phyloP scores from a whole-genome alignment of 2,797 vertebrate species.

The Macrochelys suwanniensis region DNA sequence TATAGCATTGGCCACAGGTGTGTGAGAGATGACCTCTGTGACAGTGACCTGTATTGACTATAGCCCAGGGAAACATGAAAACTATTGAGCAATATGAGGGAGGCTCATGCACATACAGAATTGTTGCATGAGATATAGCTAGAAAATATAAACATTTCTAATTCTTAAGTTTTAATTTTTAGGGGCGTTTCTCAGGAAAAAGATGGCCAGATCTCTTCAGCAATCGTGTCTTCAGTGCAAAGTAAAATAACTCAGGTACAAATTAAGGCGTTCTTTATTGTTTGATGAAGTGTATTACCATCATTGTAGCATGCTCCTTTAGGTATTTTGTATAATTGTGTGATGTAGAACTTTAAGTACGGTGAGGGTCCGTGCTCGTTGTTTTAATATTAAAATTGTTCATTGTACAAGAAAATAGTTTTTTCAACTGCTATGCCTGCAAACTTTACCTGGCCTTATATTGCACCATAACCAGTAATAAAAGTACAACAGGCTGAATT shows the following conservation, averaged over 20 bases:
- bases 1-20: background rate
- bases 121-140: background rate
- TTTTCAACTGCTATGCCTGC: background rate
- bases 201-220: constrained; percentile 93
- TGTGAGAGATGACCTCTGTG: background rate
- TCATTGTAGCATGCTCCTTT: background rate
- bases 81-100: background rate
- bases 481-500: background rate
- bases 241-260: constrained; percentile 99
- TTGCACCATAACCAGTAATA: background rate
- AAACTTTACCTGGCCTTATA: background rate
- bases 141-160: background rate
- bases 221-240: constrained; percentile 96
- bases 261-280: background rate
- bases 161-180: constrained; percentile 4
- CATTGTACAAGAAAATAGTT: background rate
- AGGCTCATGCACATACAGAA: background rate
- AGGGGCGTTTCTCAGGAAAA: constrained; percentile 96
- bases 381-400: background rate
- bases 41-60: background rate
- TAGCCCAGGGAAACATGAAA: background rate
- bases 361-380: background rate
- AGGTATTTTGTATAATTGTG: background rate
- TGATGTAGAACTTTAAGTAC: background rate
- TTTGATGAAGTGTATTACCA: background rate